A percentile compares a stretch with the other conserved stretches of the same genome.
These are phyloP conservation scores for Phaethornis superciliosus DNA, from an alignment of 2,113 vertebrate genomes.

Conservation along the genomic window DNA sequence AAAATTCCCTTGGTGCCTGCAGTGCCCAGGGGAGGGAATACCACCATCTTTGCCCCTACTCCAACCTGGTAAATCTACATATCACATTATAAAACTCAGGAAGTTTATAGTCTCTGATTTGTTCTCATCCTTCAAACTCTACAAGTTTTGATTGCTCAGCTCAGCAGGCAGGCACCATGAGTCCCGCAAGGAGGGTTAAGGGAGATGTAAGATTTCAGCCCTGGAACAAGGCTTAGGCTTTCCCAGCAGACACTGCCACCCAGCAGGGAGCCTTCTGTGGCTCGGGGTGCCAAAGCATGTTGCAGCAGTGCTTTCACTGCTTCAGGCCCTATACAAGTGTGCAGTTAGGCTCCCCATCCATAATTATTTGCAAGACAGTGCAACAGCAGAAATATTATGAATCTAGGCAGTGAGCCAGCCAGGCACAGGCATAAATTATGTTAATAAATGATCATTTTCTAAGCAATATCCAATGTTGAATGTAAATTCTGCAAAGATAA, in stretches of 20 bases:
- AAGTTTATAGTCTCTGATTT: neutral
- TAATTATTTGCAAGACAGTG: neutral
- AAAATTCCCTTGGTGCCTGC: neutral
- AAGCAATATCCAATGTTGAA: neutral
- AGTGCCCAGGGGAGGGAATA: neutral
- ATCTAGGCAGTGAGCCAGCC: neutral
- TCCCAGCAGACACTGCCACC: neutral
- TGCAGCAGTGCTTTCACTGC: neutral
- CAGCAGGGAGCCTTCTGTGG: neutral
- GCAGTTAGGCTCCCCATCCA: neutral
- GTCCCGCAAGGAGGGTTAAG: neutral
- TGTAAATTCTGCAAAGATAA: neutral
- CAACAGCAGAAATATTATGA: neutral
- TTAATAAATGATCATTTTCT: neutral
- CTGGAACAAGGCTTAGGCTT: neutral
- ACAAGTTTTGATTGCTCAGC: neutral
- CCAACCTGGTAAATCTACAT: neutral
- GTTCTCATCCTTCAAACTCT: neutral
- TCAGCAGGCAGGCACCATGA: neutral
- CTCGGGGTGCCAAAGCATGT: neutral
- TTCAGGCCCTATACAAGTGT: neutral
- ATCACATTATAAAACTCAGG: neutral
- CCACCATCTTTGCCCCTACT: neutral
- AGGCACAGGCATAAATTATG: neutral
- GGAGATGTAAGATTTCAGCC: neutral